Evolutionary conservation across 2,113 vertebrate species (phyloP).

Genomic region (Hippotragus niger): DNA sequence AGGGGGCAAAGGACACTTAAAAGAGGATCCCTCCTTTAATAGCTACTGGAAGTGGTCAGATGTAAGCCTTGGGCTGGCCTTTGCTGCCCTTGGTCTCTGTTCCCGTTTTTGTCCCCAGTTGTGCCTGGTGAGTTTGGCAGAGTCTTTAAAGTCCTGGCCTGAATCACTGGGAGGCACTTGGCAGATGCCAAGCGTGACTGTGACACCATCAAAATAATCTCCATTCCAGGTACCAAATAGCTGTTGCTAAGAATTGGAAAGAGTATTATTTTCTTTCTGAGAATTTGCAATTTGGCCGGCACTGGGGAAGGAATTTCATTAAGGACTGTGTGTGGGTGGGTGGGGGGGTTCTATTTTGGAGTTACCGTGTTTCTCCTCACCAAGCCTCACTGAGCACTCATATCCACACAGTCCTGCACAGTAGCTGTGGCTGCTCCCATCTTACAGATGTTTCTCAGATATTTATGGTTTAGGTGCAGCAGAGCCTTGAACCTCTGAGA

Average conservation of each 20-base stretch:
- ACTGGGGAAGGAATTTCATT: background rate
- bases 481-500: background rate
- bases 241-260: background rate
- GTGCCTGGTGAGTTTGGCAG: no score
- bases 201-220: background rate
- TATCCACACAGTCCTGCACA: accelerated
- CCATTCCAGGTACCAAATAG: background rate
- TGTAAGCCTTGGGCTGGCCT: background rate
- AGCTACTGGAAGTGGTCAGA: background rate
- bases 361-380: background rate
- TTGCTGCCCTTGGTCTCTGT: background rate
- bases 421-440: accelerated
- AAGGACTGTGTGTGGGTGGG: background rate
- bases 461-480: background rate
- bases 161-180: background rate
- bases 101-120: background rate
- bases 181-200: background rate
- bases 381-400: background rate
- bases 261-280: background rate
- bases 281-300: background rate
- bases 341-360: no score
- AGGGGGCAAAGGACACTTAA: background rate
- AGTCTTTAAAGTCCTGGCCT: background rate
- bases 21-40: background rate
- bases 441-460: background rate